Evolutionary conservation across 2,797 vertebrate species (phyloP), one percentile per base, ranked within the genome.

Genomic region (Pangasius djambal): DNA sequence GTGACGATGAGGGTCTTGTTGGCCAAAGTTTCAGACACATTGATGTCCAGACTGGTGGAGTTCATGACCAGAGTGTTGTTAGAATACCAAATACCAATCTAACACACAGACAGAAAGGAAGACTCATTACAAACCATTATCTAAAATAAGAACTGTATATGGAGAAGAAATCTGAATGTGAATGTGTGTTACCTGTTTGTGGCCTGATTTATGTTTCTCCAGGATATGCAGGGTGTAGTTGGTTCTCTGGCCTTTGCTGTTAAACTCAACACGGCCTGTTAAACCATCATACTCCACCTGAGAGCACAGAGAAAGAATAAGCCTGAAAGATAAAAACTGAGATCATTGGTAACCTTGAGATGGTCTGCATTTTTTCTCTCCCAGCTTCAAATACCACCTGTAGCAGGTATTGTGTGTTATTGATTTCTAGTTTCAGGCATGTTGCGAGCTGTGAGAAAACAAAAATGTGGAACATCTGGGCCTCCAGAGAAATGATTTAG

Each of bases 161-260:
- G 59, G 20, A 28, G 48, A 48, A 55, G 5, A 25, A 65, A 40
- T 57, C 3, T 12, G 4, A 83, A 28, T 15, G 6, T 9, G 55
- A 40, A 85, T 37, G 37, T 67, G 61, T 92, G 87, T 90, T 89
- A 97, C 98, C 97, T 98, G 96, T 81, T 97, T 97, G 90, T 98
- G 97, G 55, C 97, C 97, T 12, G 95, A 93, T 0, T 95, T 96
- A 82, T 97, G 96, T 91, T 97, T 98, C 93, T 98, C 97, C 92
- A 98, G 94, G 92, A 98, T 96, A 88, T 96, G 96, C 91, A 98
- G 93, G 12, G 97, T 97, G 92, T 98, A 98, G 93, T 98, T 98
- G 90, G 97, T 98, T 90, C 97, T 96, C 93, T 98, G 97, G 65
- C 97, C 97, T 95, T 97, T 98, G 94, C 97, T 98, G 96, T 98